Base-by-base conservation (phyloP, 2,797 vertebrate species). In the Pristis pectinata region DNA sequence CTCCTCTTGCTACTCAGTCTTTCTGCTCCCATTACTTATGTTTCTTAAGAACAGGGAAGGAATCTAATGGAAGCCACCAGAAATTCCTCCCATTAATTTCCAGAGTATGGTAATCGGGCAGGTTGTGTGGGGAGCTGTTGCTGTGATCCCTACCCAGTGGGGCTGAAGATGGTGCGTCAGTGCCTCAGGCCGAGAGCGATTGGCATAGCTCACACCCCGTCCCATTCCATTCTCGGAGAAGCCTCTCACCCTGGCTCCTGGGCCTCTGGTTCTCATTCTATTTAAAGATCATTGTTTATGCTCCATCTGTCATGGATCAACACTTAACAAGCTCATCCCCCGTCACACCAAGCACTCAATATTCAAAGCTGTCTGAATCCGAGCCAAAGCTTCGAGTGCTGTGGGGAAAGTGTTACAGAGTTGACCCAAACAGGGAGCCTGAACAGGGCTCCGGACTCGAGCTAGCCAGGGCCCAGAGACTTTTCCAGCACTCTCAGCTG, bases 221-320 rank as follows among this genome's bases (percentile, higher is more conserved):
- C 34, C 56, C 0, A 64, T 61, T 64, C 56, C 85, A 89, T n/a
- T 41, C 37, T 91, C 0, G 87, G 41, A 22, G 19, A 1, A 67
- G 87, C 19, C 85, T 61, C 85, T 37, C 85, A 53, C 9, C 53
- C 53, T 53, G 1, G 49, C 49, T 61, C n/a, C 59, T 17, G 59
- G 87, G 87, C 87, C 87, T 67, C 87, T 27, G 2, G 19, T n/a
- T 91, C 34, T 34, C 34, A 15, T 41, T 91, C 87, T 91, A 91
- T 91, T 91, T 41, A 91, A 91, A 91, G 59, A 41, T 91, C n/a
- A 91, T 91, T 91, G 59, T 91, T 91, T 91, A 64, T 67, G n/a
- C n/a, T 91, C 87, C 87, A 91, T 91, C 59, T 91, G 87, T 67
- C 59, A 10, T 22, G 59, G 59, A 41, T 67, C 87, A 67, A 67